phyloP scores from a whole-genome alignment of 2,113 vertebrate genomes.

The Panthera leo region DNA sequence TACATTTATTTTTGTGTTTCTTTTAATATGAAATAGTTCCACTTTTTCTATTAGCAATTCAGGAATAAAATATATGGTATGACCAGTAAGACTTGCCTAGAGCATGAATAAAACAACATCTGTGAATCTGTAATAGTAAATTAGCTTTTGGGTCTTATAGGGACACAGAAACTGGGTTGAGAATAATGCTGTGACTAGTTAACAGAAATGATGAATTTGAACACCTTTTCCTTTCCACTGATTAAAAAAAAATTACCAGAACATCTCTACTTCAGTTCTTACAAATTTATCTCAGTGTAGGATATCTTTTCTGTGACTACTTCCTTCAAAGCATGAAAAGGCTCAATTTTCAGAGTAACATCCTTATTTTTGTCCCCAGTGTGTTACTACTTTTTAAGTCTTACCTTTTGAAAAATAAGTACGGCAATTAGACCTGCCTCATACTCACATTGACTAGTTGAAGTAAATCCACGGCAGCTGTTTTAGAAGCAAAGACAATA shows the following conservation, averaged over 20 bases:
- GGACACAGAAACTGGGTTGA: not conserved
- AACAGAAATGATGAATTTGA: not conserved
- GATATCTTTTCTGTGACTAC: not conserved
- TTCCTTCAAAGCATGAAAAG: not conserved
- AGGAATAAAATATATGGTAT: not conserved
- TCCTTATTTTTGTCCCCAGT: not conserved
- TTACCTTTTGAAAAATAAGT: not conserved
- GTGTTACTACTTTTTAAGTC: not conserved
- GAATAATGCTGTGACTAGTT: not conserved
- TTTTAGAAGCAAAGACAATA: not conserved
- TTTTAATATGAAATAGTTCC: not conserved
- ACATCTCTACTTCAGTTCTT: not conserved
- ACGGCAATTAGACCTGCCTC: not conserved
- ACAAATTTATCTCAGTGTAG: not conserved
- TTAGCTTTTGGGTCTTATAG: not conserved
- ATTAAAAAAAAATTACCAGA: not conserved
- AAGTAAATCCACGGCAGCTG: not conserved
- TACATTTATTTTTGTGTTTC: not conserved
- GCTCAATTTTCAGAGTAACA: not conserved
- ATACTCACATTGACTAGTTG: not conserved
- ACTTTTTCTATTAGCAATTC: not conserved
- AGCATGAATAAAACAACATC: not conserved
- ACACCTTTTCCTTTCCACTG: not conserved
- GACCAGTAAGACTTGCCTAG: not conserved
- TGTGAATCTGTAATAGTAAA: not conserved